Evolutionary conservation across 2,797 vertebrate species (phyloP), one percentile per base, ranked within the genome.

Genomic region (Poecilia velifera): DNA sequence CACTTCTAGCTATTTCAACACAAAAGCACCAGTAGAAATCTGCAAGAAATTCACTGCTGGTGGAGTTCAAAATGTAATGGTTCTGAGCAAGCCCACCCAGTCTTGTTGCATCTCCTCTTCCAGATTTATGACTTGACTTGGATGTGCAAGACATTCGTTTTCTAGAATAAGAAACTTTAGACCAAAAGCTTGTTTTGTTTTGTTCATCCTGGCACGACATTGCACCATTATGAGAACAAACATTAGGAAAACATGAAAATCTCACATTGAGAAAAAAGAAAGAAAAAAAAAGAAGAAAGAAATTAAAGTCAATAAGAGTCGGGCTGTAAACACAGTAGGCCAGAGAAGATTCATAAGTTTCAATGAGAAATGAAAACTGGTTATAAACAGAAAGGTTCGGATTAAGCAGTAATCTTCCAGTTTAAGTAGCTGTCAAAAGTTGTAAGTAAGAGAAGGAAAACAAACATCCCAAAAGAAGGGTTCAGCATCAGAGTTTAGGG

Each of bases 1-100:
- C 84, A 81, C 87, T 87, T 79, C 43, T 71, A 76, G 31, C 59
- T 83, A 77, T 90, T 86, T 84, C 77, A 88, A 85, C 74, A 85
- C 57, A 81, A 81, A 83, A 59, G 16, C 12, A 31, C 22, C 25
- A 39, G 3, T 28, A 39, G 3, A 72, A n/a, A 22, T 51, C 68
- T 72, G 41, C 57, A 70, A 76, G 59, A 74, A 76, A 73, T 41
- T 72, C 57, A 49, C 74, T 84, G 73, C 79, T 76, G 64, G 51
- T 68, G 47, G 78, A 51, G 36, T 82, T 73, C 80, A 57, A 64
- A 77, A 86, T 86, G 78, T 85, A 79, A 91, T 86, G 75, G 25
- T 53, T 72, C 51, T 28, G 55, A 53, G 49, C 62, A 77, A 66
- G 79, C 46, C 51, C 64, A 36, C 66, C 75, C 59, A 41, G 72